phyloP scores from a whole-genome alignment of 64 coral and sea anemone species.

The Pocillopora verrucosa region DNA sequence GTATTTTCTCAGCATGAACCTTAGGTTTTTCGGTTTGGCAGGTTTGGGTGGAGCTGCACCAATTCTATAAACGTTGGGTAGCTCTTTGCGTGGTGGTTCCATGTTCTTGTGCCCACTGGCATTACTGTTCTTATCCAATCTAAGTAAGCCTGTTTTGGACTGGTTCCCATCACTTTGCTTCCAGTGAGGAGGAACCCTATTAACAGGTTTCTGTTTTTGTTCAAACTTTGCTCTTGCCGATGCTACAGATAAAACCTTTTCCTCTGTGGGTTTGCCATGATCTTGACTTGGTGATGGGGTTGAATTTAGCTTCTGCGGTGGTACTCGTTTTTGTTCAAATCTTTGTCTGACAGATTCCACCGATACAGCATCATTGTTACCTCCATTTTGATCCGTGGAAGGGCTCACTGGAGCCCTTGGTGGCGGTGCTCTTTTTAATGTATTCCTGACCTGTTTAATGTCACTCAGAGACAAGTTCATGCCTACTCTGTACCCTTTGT shows the following conservation, averaged over 20 bases:
- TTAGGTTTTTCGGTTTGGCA: slow-evolving; percentile 20
- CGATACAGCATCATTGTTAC: background rate
- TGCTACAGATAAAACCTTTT: background rate
- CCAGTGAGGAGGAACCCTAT: background rate
- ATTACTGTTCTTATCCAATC: slow-evolving; percentile 2
- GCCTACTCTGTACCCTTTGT: background rate
- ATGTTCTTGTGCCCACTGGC: background rate
- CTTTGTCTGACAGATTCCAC: background rate
- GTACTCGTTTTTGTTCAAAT: slow-evolving; percentile 6
- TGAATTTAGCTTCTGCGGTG: background rate
- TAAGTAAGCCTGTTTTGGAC: background rate
- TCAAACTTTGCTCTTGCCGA: slow-evolving; percentile 28
- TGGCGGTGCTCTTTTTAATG: background rate
- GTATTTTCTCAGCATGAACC: slow-evolving; percentile 15
- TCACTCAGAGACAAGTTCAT: slow-evolving; percentile 1
- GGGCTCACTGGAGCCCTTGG: background rate
- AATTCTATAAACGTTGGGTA: background rate
- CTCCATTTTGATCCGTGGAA: background rate
- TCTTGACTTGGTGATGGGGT: background rate
- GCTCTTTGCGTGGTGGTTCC: background rate
- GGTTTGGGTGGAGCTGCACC: slow-evolving; percentile 7
- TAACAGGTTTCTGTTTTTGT: background rate
- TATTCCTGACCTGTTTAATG: background rate
- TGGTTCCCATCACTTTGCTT: background rate
- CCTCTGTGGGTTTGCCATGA: background rate